Conservation (phyloP, 1,140 invertebrate species). For the Aplysia californica region DNA sequence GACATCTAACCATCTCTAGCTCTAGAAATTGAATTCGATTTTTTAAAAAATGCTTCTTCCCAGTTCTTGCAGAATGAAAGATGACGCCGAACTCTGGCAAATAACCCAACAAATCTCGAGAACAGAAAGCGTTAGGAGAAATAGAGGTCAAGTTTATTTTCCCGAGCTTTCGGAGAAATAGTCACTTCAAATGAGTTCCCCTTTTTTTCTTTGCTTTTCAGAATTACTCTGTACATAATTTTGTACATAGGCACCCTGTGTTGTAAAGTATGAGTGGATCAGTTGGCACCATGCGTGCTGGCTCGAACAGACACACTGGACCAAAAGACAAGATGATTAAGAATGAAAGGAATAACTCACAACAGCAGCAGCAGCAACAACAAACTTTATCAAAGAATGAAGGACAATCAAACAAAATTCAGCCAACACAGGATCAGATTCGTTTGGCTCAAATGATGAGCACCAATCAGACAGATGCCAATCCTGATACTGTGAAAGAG, state of each 20-base stretch:
- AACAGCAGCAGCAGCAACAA: neutral
- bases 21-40: no score
- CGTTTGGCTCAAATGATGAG: conserved; percentile 52
- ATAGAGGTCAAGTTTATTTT: no score
- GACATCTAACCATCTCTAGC: no score
- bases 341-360: neutral
- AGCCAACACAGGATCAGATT: conserved; percentile 57
- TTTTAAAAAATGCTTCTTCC: no score
- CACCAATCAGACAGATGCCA: conserved; percentile 40
- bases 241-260: conserved; percentile 23
- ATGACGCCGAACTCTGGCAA: neutral
- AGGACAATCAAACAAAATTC: conserved; percentile 23
- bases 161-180: no score
- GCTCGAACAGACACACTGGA: conserved; percentile 26
- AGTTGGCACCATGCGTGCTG: conserved; percentile 29
- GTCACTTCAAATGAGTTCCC: neutral
- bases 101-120: no score
- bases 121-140: no score
- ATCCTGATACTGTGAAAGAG: conserved; percentile 71
- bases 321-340: conserved; percentile 21
- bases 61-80: no score
- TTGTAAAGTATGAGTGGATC: conserved; percentile 31
- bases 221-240: conserved; percentile 22
- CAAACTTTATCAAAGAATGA: conserved; percentile 12
- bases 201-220: conserved; percentile 1